Conservation (phyloP, 1,140 invertebrate species). For the Saccostrea echinata region DNA sequence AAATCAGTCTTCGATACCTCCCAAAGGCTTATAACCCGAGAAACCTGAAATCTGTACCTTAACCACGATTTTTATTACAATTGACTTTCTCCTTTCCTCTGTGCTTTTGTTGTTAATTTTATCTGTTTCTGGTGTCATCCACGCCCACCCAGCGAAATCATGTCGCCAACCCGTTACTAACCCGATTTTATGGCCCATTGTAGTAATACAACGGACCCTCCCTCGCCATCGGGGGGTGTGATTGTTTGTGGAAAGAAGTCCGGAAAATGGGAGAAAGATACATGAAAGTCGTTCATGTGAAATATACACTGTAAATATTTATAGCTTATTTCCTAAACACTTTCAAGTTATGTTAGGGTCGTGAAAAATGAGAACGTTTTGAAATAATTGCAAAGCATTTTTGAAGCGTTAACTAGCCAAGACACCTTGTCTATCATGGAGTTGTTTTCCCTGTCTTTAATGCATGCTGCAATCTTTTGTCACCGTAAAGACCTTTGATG, state of each 20-base stretch:
- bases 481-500: background rate
- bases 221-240: background rate
- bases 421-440: background rate
- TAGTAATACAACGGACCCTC: background rate
- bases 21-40: background rate
- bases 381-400: background rate
- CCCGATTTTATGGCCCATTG: background rate
- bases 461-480: background rate
- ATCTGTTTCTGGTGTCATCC: background rate
- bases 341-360: background rate
- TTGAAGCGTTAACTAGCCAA: background rate
- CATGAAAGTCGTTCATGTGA: conserved; percentile 2
- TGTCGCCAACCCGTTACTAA: background rate
- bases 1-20: background rate
- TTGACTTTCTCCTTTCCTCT: background rate
- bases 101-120: conserved; percentile 18
- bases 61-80: background rate
- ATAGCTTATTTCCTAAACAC: background rate
- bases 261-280: background rate
- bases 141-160: conserved; percentile 7
- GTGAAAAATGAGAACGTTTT: background rate
- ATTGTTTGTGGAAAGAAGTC: background rate
- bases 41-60: background rate
- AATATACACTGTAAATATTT: conserved; percentile 19
- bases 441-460: background rate